Conservation (phyloP, 1,140 invertebrate genomes). For the Meloidogyne floridensis region DNA sequence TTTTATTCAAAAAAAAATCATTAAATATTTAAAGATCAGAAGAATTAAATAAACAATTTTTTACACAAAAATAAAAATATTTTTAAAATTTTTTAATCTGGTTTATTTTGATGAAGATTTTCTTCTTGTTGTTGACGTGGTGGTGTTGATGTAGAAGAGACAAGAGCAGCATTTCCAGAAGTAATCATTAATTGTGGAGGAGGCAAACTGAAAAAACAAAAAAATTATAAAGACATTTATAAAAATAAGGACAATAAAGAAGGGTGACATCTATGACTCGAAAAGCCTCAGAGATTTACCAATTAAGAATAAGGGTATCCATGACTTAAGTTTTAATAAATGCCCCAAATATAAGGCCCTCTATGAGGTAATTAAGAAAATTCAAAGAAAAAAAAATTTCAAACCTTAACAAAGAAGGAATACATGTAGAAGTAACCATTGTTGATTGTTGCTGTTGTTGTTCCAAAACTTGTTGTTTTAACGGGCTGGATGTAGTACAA, state of each 20-base stretch:
- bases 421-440: not conserved
- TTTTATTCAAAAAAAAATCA: no score
- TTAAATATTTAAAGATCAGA: no score
- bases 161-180: not conserved
- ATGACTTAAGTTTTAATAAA: not conserved
- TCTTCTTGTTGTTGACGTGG: not conserved
- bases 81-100: no score
- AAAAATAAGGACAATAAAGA: not conserved
- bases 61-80: no score
- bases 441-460: not conserved
- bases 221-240: not conserved
- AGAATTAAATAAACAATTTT: no score
- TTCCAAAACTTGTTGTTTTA: not conserved
- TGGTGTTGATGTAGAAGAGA: not conserved
- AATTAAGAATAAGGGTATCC: not conserved
- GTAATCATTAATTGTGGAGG: not conserved
- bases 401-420: not conserved
- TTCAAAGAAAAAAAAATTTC: no score
- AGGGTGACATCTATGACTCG: no score
- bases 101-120: not conserved
- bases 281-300: no score
- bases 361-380: no score
- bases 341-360: no score
- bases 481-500: not conserved
- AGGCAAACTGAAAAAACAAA: not conserved